phyloP scores from a whole-genome alignment of 2,888 invertebrate genomes.

The Lasioglossum pauxillum region DNA sequence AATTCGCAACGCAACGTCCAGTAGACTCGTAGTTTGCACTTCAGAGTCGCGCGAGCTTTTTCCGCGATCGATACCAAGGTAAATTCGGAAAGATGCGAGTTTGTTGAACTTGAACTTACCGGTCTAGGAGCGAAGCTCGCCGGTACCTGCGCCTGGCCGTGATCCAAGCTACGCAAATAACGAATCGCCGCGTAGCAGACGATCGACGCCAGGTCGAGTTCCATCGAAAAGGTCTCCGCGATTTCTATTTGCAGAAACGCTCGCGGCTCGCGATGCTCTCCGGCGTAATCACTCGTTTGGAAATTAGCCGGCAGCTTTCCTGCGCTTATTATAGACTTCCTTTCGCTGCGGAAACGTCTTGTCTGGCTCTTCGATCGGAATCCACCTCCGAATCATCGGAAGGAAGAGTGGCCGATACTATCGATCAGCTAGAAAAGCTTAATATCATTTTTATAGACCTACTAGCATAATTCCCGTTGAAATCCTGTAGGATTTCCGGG shows the following conservation, averaged over 20 bases:
- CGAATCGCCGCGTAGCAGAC: slow-evolving; percentile 39
- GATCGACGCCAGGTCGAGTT: slow-evolving; percentile 51
- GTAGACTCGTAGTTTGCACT: no score
- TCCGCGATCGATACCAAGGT: background rate
- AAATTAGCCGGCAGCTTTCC: background rate
- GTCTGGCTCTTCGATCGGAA: background rate
- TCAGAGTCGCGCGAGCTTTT: background rate
- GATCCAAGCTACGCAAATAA: slow-evolving; percentile 56
- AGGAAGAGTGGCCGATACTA: background rate
- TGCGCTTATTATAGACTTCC: slow-evolving; percentile 11
- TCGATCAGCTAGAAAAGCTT: background rate
- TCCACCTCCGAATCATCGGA: background rate
- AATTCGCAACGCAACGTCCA: no score
- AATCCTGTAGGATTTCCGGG: no score
- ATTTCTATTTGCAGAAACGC: slow-evolving; percentile 45
- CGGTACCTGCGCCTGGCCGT: slow-evolving; percentile 52
- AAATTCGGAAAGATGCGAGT: slow-evolving; percentile 42
- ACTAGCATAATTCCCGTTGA: no score
- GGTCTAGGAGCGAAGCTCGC: background rate
- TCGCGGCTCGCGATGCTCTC: background rate
- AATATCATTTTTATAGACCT: background rate
- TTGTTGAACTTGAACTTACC: slow-evolving; percentile 64
- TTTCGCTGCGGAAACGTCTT: background rate
- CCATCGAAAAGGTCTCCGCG: slow-evolving; percentile 40
- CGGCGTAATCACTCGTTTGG: slow-evolving; percentile 18